phyloP scores from a whole-genome alignment of 2,797 vertebrate species.

The Macrochelys suwanniensis region DNA sequence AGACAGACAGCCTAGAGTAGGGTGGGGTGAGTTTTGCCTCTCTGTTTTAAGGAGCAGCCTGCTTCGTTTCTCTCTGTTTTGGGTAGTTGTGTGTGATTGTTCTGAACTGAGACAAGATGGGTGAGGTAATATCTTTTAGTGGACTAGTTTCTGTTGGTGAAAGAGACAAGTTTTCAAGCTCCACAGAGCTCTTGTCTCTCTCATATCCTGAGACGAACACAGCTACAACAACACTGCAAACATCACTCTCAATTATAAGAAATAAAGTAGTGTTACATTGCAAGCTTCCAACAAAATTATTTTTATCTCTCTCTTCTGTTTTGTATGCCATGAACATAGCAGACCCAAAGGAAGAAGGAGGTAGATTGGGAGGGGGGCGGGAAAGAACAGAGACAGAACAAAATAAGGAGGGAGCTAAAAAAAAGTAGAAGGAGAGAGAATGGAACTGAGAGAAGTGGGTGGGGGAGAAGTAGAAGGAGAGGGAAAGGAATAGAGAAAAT shows the following conservation, averaged over 20 bases:
- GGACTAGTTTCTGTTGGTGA: background rate
- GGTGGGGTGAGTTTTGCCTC: background rate
- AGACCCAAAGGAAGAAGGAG: background rate
- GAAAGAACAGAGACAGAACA: background rate
- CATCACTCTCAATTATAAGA: background rate
- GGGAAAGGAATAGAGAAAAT: background rate
- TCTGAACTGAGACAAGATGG: background rate
- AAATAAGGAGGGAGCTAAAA: background rate
- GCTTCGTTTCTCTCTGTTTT: background rate
- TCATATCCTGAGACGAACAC: background rate
- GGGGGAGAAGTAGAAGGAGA: background rate
- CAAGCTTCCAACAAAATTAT: too few relatives aligned
- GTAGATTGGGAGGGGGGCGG: background rate
- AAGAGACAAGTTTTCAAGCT: background rate
- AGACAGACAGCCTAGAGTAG: background rate
- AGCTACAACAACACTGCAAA: background rate
- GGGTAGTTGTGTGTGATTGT: background rate
- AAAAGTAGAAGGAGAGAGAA: background rate
- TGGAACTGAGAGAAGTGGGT: background rate
- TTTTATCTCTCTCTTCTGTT: background rate
- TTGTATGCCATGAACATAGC: background rate
- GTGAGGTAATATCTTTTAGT: background rate
- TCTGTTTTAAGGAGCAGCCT: background rate
- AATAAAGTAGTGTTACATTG: background rate
- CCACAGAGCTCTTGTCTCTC: background rate